Conservation (phyloP, 2,888 invertebrate genomes). For the Lasioglossum vierecki region DNA sequence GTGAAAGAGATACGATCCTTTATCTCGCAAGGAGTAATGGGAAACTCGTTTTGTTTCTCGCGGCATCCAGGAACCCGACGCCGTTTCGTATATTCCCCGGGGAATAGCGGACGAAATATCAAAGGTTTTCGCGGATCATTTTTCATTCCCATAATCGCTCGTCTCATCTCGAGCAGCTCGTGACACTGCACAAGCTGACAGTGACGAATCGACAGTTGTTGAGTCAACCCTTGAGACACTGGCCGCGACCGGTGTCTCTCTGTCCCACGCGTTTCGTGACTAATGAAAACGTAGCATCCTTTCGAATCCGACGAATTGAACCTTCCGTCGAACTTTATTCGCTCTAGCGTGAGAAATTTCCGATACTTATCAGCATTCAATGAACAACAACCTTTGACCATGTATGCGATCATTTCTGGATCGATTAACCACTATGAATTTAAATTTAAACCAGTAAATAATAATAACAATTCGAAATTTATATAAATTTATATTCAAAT, state of each 20-base stretch:
- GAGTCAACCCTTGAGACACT: slow-evolving; percentile 81
- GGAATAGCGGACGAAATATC: slow-evolving; percentile 72
- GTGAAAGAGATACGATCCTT: slow-evolving; percentile 20
- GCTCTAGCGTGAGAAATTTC: slow-evolving; percentile 38
- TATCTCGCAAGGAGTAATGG: slow-evolving; percentile 20
- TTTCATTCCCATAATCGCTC: slow-evolving; percentile 83
- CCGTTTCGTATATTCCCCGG: slow-evolving; percentile 50
- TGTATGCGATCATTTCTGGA: neutral
- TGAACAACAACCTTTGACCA: neutral
- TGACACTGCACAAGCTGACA: slow-evolving; percentile 83
- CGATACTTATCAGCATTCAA: neutral
- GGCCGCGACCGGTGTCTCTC: slow-evolving; percentile 50
- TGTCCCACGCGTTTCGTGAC: slow-evolving; percentile 66
- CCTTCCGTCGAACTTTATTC: slow-evolving; percentile 27
- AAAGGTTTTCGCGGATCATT: slow-evolving; percentile 83
- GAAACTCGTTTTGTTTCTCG: slow-evolving; percentile 36
- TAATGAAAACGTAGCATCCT: slow-evolving; percentile 66
- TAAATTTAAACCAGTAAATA: neutral
- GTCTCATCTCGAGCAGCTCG: slow-evolving; percentile 81
- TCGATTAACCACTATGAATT: neutral
- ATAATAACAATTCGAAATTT: neutral
- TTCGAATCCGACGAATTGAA: slow-evolving; percentile 47
- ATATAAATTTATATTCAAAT: no score
- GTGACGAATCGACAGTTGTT: slow-evolving; percentile 83
- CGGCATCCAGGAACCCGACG: slow-evolving; percentile 58